Base-by-base conservation (phyloP, 2,113 vertebrate species). In the Cichladusa arquata region DNA sequence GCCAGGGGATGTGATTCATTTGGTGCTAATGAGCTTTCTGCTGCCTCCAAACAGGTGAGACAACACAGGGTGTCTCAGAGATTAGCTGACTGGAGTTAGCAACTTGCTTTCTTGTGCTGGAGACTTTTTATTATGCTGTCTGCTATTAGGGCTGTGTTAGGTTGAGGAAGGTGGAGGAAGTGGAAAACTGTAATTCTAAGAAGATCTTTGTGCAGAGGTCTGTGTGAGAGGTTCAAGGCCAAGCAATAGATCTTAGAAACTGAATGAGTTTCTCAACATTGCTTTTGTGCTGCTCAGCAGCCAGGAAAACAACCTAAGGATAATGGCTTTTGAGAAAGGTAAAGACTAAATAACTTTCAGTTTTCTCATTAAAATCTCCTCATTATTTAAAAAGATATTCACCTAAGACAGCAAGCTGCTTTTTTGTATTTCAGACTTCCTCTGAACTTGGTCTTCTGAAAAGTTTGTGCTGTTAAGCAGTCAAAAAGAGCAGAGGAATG, bases 361-460 rank as follows among this genome's bases (percentile, higher is more conserved):
- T 70, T 85, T 95, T 71, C 80, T 93, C 94, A 94, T 95, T 93
- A 95, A 94, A 88, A 95, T 81, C 40, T 60, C 47, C 90, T 93
- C 8, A 0, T 92, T 91, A 86, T 65, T 93, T 81, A 74, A 90
- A 80, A 77, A 86, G 34, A 51, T 64, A 10, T 24, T 90, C 50
- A 4, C 42, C 34, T 83, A 69, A 77, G 38, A 54, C 42, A 80
- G 45, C 54, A 92, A 87, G 47, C 28, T 71, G 18, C 24, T 93
- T 51, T 16, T 93, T 64, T 62, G 12, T 81, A 42, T 70, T 90
- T 94, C 34, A 90, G 47, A 12, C 5, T 10, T 54, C 24, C 34
- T 61, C 42, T 60, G 38, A 90, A 70, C 47, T 19, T 29, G 18
- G 10, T 19, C 40, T 14, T 73, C 36, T 86, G 64, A 64, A 86